Percentiles rank a stretch among this genome's conserved stretches.
These are phyloP conservation scores for Ophioderma brevispina DNA, from an alignment of 35 echinoderm and acorn worm genomes.

Conservation along the genomic window DNA sequence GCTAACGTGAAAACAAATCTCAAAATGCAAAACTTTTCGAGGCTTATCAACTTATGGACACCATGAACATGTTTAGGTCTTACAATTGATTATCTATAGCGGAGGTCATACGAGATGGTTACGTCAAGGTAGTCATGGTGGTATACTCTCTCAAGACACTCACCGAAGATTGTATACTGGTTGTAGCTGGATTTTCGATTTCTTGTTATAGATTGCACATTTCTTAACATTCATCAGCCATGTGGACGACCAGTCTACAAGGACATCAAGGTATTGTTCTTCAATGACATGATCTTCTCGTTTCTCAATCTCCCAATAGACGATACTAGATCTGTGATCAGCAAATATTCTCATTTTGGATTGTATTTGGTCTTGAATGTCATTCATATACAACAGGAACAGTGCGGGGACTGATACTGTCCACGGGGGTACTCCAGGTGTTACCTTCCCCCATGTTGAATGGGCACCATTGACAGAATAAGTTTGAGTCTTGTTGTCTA, in stretches of 20 bases:
- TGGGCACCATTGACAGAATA: constrained; percentile 18
- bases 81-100: too few relatives aligned
- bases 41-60: too few relatives aligned
- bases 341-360: constrained; percentile 34
- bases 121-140: too few relatives aligned
- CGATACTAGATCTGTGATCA: constrained; percentile 37
- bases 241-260: constrained; percentile 17
- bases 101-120: too few relatives aligned
- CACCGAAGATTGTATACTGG: constrained; percentile 12
- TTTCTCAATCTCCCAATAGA: constrained; percentile 40
- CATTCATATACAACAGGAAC: constrained; percentile 52
- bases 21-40: too few relatives aligned
- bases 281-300: constrained; percentile 35
- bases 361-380: constrained; percentile 24
- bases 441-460: constrained; percentile 16
- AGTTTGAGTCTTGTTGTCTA: neutral
- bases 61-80: too few relatives aligned
- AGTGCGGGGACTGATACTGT: constrained; percentile 42
- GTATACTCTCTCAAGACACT: neutral
- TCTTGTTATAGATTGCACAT: constrained; percentile 12
- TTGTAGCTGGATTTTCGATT: constrained; percentile 24
- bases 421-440: constrained; percentile 48
- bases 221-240: constrained; percentile 48
- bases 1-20: too few relatives aligned
- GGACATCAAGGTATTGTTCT: constrained; percentile 32